A percentile compares a stretch with the other conserved stretches of the same genome.
phyloP scores from a whole-genome alignment of 2,113 vertebrate genomes.

The Amia ocellicauda region DNA sequence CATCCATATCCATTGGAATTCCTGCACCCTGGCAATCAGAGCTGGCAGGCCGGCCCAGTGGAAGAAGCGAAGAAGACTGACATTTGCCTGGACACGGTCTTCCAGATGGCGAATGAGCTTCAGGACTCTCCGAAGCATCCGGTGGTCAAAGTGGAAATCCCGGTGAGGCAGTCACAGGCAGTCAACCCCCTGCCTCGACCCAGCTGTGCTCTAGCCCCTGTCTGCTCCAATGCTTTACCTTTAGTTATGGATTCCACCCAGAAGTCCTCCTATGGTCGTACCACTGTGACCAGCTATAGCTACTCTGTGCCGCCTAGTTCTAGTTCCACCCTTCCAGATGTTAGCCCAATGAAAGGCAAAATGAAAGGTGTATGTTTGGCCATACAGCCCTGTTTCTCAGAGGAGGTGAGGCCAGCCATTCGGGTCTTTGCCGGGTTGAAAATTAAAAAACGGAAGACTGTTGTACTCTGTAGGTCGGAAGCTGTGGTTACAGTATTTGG shows the following conservation, averaged over 20 bases:
- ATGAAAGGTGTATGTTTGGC: too few relatives aligned
- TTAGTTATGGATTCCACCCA: slow-evolving; percentile 50
- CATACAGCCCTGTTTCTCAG: too few relatives aligned
- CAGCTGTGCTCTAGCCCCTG: slow-evolving; percentile 50
- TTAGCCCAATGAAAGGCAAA: background rate
- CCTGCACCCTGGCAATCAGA: slow-evolving; percentile 36
- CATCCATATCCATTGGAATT: slow-evolving; percentile 56
- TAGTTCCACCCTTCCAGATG: background rate
- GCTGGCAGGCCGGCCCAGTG: slow-evolving; percentile 40
- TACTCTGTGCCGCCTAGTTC: slow-evolving; percentile 29
- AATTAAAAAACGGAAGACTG: too few relatives aligned
- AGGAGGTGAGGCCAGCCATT: too few relatives aligned
- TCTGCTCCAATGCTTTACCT: slow-evolving; percentile 45
- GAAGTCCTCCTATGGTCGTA: slow-evolving; percentile 41
- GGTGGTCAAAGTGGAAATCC: slow-evolving; percentile 58
- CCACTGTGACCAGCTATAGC: slow-evolving; percentile 50
- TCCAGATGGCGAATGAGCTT: slow-evolving; percentile 72
- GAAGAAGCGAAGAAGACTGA: slow-evolving; percentile 60
- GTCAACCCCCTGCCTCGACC: slow-evolving; percentile 35
- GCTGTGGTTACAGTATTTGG: too few relatives aligned
- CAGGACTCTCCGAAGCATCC: slow-evolving; percentile 46
- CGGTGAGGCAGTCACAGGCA: slow-evolving; percentile 45
- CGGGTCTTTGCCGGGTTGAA: too few relatives aligned
- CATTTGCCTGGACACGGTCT: slow-evolving; percentile 66
- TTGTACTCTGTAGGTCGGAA: too few relatives aligned